phyloP scores from a whole-genome alignment of 2,888 invertebrate genomes.

The Autographa pulchrina region DNA sequence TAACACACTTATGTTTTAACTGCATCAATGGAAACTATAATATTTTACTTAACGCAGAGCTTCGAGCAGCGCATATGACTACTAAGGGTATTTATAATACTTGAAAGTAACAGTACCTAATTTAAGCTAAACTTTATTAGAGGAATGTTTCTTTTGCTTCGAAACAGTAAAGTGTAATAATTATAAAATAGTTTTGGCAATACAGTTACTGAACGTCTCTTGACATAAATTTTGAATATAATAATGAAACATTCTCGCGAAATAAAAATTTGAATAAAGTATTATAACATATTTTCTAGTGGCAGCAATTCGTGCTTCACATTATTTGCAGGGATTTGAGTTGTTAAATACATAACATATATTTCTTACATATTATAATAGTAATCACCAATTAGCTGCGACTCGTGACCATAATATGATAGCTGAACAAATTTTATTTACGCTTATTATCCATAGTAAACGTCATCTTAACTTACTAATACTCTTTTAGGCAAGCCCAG shows the following conservation, averaged over 20 bases:
- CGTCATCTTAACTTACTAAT: neutral
- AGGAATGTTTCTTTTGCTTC: neutral
- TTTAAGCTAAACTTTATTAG: neutral
- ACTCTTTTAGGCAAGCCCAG: neutral
- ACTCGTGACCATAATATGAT: neutral
- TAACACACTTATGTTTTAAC: neutral
- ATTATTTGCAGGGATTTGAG: neutral
- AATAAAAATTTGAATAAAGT: too few species aligned
- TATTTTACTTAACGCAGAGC: neutral
- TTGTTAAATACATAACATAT: neutral
- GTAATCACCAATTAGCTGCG: neutral
- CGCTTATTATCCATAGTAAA: neutral
- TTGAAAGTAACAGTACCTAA: neutral
- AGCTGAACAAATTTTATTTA: constrained; percentile 2
- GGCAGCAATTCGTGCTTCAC: neutral
- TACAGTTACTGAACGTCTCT: too few species aligned
- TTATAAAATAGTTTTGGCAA: too few species aligned
- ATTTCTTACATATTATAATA: neutral
- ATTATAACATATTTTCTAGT: neutral
- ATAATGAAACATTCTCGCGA: too few species aligned
- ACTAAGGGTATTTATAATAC: neutral
- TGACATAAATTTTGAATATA: too few species aligned
- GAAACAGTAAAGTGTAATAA: neutral
- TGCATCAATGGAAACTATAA: neutral
- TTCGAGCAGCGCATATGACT: neutral